Conservation (phyloP, 2,113 vertebrate genomes). For the Tichodroma muraria region DNA sequence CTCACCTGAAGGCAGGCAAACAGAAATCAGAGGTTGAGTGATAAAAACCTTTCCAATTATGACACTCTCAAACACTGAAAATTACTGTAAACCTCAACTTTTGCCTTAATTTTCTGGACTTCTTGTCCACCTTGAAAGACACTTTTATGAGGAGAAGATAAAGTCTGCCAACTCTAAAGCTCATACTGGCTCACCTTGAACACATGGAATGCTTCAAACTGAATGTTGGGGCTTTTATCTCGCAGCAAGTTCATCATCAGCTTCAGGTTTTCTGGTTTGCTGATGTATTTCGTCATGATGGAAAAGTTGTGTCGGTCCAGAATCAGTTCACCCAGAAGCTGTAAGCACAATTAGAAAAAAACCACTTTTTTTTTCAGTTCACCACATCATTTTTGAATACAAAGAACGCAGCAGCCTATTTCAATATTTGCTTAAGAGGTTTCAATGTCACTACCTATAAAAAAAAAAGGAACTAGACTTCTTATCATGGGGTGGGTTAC, state of each 20-base stretch:
- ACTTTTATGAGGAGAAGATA: background rate
- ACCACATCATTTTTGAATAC: background rate
- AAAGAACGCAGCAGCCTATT: background rate
- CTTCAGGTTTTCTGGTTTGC: slow-evolving; percentile 96
- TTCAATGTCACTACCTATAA: background rate
- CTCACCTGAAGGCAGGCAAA: background rate
- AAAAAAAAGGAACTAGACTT: background rate
- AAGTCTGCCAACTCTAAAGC: background rate
- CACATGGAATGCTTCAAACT: slow-evolving; percentile 97
- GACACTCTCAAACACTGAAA: background rate
- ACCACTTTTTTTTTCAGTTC: background rate
- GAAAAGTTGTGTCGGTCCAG: slow-evolving; percentile 94
- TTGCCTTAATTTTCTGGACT: background rate
- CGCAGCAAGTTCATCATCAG: slow-evolving; percentile 97
- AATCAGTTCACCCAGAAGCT: slow-evolving; percentile 93
- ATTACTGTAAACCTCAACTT: background rate
- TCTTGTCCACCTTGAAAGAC: background rate
- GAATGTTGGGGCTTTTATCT: slow-evolving; percentile 97
- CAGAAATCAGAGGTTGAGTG: background rate
- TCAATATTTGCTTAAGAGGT: background rate
- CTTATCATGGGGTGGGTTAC: background rate
- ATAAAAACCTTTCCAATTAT: background rate
- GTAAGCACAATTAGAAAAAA: background rate
- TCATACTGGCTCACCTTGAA: slow-evolving; percentile 83
- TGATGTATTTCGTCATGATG: slow-evolving; percentile 96